Percentiles rank a stretch among this genome's conserved stretches.
phyloP scores from a whole-genome alignment of 1,140 invertebrate genomes.

The Heterodera carotae region DNA sequence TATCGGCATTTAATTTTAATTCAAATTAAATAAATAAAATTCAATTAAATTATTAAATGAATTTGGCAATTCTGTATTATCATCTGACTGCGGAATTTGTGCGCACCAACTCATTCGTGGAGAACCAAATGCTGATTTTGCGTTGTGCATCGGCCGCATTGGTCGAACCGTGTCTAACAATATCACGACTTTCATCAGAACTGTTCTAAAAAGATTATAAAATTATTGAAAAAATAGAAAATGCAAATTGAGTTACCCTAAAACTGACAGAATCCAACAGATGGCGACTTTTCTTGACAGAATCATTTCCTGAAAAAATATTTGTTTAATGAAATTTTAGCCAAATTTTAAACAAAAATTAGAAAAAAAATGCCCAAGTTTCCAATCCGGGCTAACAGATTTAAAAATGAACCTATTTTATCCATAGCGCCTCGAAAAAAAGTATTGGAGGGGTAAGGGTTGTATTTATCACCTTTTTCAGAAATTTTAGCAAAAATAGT shows the following conservation, averaged over 20 bases:
- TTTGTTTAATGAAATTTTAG: no score
- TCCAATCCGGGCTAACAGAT: no score
- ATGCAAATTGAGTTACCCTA: constrained; percentile 80
- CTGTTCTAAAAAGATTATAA: constrained; percentile 71
- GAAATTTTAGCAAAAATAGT: no score
- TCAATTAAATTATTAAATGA: no score
- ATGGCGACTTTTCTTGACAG: constrained; percentile 72
- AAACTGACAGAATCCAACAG: constrained; percentile 90
- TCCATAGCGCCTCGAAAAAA: no score
- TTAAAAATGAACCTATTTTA: no score
- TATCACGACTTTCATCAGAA: constrained; percentile 74
- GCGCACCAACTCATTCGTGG: background rate
- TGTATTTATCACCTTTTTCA: no score
- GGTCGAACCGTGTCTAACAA: constrained; percentile 72
- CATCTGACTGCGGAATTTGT: background rate
- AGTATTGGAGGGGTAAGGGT: no score
- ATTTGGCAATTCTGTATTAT: background rate
- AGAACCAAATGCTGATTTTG: constrained; percentile 85
- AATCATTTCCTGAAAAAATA: constrained; percentile 14
- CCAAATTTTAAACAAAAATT: background rate
- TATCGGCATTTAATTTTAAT: background rate
- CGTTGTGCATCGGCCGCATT: constrained; percentile 90
- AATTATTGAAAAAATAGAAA: constrained; percentile 72
- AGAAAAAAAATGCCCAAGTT: no score
- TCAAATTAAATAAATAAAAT: background rate